Conservation (phyloP, 2,888 invertebrate species). For the Acheta domesticus region DNA sequence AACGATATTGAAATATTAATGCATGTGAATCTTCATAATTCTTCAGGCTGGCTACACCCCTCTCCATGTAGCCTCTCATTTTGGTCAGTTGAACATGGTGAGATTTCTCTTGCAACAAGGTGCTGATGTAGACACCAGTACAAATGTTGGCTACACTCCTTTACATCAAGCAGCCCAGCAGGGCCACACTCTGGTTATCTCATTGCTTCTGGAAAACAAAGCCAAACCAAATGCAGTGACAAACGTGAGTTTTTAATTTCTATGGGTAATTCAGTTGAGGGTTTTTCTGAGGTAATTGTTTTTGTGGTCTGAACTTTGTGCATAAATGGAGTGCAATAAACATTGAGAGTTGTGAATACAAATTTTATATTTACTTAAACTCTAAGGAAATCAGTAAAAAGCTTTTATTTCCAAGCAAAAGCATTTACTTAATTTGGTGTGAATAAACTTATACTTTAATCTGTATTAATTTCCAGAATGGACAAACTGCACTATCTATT, state of each 20-base stretch:
- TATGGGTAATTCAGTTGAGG: neutral
- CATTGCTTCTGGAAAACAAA: conserved; percentile 83
- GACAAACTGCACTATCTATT: conserved; percentile 94
- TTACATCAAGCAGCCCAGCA: conserved; percentile 98
- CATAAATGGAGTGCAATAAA: neutral
- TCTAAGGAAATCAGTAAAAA: too few relatives aligned
- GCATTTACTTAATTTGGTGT: too few relatives aligned
- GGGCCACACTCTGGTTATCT: conserved; percentile 93
- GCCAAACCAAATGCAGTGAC: conserved; percentile 94
- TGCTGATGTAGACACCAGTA: conserved; percentile 79
- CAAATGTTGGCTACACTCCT: conserved; percentile 84
- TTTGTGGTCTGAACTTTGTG: conserved; percentile 18
- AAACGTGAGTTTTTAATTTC: conserved; percentile 64
- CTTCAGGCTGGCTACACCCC: conserved; percentile 83
- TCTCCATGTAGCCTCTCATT: conserved; percentile 94
- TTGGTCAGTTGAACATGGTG: conserved; percentile 91
- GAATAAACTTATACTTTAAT: neutral
- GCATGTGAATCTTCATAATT: neutral
- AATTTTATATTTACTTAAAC: too few relatives aligned
- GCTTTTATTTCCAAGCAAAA: too few relatives aligned
- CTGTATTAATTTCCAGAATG: conserved; percentile 63
- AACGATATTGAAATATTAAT: neutral
- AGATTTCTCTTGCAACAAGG: conserved; percentile 82
- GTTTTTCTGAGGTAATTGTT: conserved; percentile 22
- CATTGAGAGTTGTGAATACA: too few relatives aligned